Percentiles rank a stretch among this genome's conserved stretches.
Evolutionary conservation across 2,797 vertebrate genomes (phyloP).

Genomic region (Zalophus californianus): DNA sequence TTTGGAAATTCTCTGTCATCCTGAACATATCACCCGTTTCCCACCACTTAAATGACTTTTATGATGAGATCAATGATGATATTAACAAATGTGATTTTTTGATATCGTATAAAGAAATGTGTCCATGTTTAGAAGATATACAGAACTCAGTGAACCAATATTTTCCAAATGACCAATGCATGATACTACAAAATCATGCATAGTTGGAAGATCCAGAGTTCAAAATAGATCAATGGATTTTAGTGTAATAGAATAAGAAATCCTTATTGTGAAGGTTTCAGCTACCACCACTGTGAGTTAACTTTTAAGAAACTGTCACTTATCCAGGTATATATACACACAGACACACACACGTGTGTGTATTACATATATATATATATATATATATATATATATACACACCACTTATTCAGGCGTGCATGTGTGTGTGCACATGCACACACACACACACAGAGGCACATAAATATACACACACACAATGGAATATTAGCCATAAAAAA

Average conservation of each 20-base stretch:
- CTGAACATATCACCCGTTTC: neutral
- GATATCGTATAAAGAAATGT: neutral
- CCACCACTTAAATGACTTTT: neutral
- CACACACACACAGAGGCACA: neutral
- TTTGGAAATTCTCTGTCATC: constrained; percentile 37
- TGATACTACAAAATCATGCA: neutral
- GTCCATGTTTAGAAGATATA: constrained; percentile 7
- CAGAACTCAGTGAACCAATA: neutral
- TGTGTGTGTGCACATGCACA: too few species aligned
- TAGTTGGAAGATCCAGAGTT: neutral
- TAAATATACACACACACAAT: neutral
- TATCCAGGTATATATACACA: neutral
- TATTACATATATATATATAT: too few species aligned
- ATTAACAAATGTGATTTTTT: constrained; percentile 15
- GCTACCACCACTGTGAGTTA: neutral
- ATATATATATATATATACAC: too few species aligned
- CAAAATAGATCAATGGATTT: neutral
- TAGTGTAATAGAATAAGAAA: neutral
- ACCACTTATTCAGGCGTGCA: too few species aligned
- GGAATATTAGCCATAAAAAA: neutral
- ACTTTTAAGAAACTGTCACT: neutral
- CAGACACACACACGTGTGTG: neutral
- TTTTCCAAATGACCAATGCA: constrained; percentile 34
- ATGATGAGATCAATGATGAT: constrained; percentile 18
- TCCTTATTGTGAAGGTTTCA: neutral